Base-by-base conservation (phyloP, 2,888 invertebrate species). In the Apocheima hispidaria region DNA sequence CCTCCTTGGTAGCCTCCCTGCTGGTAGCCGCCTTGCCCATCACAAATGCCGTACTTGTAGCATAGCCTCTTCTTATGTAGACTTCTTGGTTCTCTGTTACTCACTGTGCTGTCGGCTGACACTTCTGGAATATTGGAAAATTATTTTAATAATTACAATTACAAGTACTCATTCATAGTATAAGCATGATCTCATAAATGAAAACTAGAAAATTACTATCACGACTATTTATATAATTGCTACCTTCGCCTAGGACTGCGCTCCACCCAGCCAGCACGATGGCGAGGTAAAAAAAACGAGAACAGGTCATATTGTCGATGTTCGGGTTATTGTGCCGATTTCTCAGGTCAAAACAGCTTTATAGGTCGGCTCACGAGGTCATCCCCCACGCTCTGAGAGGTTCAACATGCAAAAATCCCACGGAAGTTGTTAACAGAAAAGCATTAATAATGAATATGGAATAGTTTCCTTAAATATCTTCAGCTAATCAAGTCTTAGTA, bases 351-450 rank as follows among this genome's bases (percentile, higher is more conserved):
- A 78, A 84, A 72, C 78, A 67, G 80, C 83, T 91, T 88, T 92
- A 92, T 92, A 92, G 85, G 79, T 83, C 79, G 81, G 52, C 58
- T 7, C 40, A 51, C 87, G 88, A 92, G 91, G 91, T 76, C 89
- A 70, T 72, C 79, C 83, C 89, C 89, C 88, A 90, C 88, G 78
- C 84, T 53, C 46, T 68, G 74, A 72, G 79, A 78, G 79, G 77
- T 60, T 66, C 62, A 68, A 75, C 80, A 74, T 60, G 79, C 68
- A 69, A 77, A 81, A 78, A 77, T 87, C 87, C 82, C 85, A 84
- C 88, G 87, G 87, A 87, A 85, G 80, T 74, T 50, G 60, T 63
- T 51, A 46, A 20, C 55, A 51, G 55, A 68, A 63, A 66, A 33
- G 14, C 36, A 62, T 52, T 54, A 58, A 65, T 68, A 65, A 73